A percentile compares a stretch with the other conserved stretches of the same genome.
phyloP scores from a whole-genome alignment of 2,113 vertebrate species.

The Nycticryphes semicollaris region DNA sequence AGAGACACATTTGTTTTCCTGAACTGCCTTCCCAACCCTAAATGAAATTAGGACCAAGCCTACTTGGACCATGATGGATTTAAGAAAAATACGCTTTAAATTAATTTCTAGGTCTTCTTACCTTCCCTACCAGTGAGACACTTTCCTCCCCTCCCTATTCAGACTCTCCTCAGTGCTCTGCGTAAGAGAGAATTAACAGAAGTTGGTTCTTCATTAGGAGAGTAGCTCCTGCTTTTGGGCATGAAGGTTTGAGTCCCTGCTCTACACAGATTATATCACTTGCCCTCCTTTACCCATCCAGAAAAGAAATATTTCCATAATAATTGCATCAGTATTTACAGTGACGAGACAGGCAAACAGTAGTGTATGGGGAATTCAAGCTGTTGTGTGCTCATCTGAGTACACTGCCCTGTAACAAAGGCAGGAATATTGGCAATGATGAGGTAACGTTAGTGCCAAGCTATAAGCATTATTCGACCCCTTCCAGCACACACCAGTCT shows the following conservation, averaged over 20 bases:
- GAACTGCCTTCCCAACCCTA: conserved; percentile 26
- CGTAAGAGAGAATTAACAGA: background rate
- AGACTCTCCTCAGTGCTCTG: background rate
- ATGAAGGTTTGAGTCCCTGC: background rate
- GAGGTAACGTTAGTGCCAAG: background rate
- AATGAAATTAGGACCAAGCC: conserved; percentile 53
- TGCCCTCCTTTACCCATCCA: background rate
- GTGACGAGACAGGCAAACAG: background rate
- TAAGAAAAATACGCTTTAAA: conserved; percentile 9
- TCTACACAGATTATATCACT: background rate
- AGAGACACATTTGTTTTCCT: conserved; percentile 39
- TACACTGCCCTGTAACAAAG: background rate
- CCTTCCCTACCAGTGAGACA: background rate
- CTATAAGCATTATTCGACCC: background rate
- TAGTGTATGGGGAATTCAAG: background rate
- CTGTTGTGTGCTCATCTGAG: background rate
- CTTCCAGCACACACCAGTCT: background rate
- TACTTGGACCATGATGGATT: background rate
- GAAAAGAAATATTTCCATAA: background rate
- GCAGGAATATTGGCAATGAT: background rate
- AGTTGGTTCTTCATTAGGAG: background rate
- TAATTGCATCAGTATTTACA: background rate
- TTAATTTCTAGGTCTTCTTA: background rate
- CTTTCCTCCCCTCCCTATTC: background rate
- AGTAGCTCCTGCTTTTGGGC: background rate